A percentile compares a stretch with the other conserved stretches of the same genome.
Conservation (phyloP, 2,797 vertebrate species). For the Mycteria americana region DNA sequence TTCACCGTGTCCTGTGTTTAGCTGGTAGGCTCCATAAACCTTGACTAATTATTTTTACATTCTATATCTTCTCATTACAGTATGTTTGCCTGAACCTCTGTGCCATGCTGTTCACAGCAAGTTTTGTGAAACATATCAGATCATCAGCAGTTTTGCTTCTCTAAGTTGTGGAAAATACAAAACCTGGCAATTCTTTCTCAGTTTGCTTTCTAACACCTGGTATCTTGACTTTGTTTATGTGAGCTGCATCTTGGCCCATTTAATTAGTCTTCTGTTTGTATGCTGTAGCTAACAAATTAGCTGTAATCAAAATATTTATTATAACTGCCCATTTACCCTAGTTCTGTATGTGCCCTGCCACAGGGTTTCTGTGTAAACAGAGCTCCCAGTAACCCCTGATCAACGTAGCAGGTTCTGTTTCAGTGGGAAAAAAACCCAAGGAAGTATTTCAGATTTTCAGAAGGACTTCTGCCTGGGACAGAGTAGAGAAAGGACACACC, state of each 20-base stretch:
- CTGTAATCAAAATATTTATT: background rate
- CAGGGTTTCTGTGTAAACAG: background rate
- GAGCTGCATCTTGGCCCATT: background rate
- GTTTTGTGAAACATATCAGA: background rate
- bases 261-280: background rate
- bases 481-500: background rate
- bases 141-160: conserved; percentile 11
- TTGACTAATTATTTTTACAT: conserved; percentile 39
- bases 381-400: background rate
- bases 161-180: background rate
- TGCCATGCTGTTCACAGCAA: conserved; percentile 35
- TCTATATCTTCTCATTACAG: conserved; percentile 1
- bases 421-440: background rate
- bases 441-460: background rate
- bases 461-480: background rate
- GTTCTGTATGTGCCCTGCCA: background rate
- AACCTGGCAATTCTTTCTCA: background rate
- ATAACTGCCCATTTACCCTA: background rate
- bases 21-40: conserved; percentile 6
- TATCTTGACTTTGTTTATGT: background rate
- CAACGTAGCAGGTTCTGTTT: background rate
- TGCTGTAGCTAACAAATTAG: background rate
- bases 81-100: background rate
- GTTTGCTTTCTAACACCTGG: background rate
- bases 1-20: background rate